Conservation (phyloP, 2,113 vertebrate species). For the Phocoena phocoena region DNA sequence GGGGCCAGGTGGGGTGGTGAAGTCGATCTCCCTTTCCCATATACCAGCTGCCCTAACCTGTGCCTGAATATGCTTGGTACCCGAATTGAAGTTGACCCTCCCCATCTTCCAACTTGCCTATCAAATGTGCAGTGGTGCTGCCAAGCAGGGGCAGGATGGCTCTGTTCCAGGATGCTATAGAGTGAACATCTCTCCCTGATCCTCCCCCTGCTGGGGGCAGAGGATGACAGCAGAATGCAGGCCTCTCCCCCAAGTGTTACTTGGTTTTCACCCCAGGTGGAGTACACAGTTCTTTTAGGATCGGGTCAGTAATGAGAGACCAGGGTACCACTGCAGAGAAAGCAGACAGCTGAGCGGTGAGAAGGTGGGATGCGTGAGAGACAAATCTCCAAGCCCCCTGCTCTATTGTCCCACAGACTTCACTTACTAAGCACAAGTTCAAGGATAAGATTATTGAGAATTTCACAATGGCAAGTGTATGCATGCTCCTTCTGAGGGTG, state of each 20-base stretch:
- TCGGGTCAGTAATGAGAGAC: neutral
- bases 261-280: neutral
- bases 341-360: neutral
- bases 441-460: neutral
- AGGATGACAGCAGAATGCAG: neutral
- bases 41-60: neutral
- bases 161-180: neutral
- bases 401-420: neutral
- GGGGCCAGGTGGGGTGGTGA: too few species aligned
- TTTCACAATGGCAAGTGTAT: neutral
- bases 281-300: neutral
- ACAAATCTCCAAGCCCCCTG: neutral
- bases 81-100: neutral
- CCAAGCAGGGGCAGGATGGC: neutral
- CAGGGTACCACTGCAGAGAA: too few species aligned
- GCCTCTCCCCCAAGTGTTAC: accelerated
- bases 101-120: neutral
- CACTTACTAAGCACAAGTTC: neutral
- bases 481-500: neutral
- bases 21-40: neutral
- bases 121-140: neutral
- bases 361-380: neutral
- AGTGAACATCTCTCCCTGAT: neutral
- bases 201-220: neutral
- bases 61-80: neutral